Evolutionary conservation across 2,797 vertebrate species (phyloP), one percentile per base, ranked within the genome.

Genomic region (Lutjanus argentimaculatus): DNA sequence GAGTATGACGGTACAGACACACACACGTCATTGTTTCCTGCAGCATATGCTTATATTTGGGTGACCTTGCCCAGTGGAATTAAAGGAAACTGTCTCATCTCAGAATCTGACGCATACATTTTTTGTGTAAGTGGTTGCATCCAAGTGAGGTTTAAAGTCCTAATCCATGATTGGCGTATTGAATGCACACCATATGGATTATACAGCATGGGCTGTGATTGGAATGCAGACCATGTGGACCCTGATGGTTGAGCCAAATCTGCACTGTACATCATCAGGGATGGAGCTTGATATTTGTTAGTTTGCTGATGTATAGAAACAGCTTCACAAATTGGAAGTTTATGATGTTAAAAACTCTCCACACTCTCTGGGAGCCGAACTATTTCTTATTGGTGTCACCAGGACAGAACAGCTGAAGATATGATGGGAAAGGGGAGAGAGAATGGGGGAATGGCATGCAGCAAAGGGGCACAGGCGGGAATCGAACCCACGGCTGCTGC

Each of bases 151-250:
- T 83, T 84, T 80, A 21, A 67, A 64, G 22, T 62, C 56, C 36
- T 70, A 52, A 79, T 77, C 58, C 49, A 49, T 52, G 77, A 83
- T 40, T 67, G 63, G 16, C 58, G 3, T 78, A 83, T 36, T 80
- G 68, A 87, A 77, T 71, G 70, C 1, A 2, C 61, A 68, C 67
- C 58, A 71, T 71, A 76, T 63, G 59, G 74, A 79, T 83, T 65
- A 43, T 49, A 74, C 63, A 79, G 43, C 65, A 58, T 13, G 40
- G 65, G 43, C 69, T 79, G 55, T 77, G 74, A 71, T 51, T 72
- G 40, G 62, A 75, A 83, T 73, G 52, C 63, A 69, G 51, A 80
- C 59, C 63, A 64, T 62, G 74, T 74, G 67, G 67, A 61, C 49
- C 8, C 68, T 12, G 40, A 72, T 25, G 25, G 64, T 49, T 21